phyloP scores from a whole-genome alignment of 2,888 invertebrate genomes.

The Liodrosophila aerea region DNA sequence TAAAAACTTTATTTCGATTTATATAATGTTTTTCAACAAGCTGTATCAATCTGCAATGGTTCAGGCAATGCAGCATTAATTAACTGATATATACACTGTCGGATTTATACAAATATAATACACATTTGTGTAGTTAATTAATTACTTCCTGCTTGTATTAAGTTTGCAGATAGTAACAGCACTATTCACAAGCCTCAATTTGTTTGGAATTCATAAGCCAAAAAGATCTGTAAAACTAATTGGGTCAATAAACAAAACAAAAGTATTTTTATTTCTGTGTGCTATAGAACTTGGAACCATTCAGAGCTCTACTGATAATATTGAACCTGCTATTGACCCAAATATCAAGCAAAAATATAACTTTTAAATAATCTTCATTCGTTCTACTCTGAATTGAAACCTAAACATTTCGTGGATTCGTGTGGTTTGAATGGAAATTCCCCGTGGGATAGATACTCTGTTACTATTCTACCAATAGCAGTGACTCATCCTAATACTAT shows the following conservation, averaged over 20 bases:
- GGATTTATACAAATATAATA: too few species aligned
- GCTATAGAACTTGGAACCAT: neutral
- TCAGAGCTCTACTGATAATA: constrained; percentile 37
- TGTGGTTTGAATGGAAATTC: neutral
- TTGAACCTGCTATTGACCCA: constrained; percentile 48
- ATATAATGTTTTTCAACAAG: too few species aligned
- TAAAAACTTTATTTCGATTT: too few species aligned
- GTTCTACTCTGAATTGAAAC: neutral
- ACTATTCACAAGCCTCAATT: too few species aligned
- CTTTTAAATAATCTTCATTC: neutral
- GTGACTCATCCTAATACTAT: neutral
- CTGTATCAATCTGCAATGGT: too few species aligned
- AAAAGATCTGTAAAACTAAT: too few species aligned
- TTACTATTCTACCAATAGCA: neutral
- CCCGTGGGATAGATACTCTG: neutral
- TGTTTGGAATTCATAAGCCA: too few species aligned
- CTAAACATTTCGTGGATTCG: too few species aligned
- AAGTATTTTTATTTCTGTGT: too few species aligned
- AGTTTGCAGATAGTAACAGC: constrained; percentile 19
- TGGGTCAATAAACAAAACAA: too few species aligned
- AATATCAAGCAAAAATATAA: constrained; percentile 11
- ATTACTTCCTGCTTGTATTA: constrained; percentile 6
- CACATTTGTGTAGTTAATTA: constrained; percentile 6
- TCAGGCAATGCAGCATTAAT: too few species aligned
- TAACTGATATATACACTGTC: too few species aligned